Evolutionary conservation across 1,140 invertebrate genomes (phyloP).

Genomic region (Cylas formicarius): DNA sequence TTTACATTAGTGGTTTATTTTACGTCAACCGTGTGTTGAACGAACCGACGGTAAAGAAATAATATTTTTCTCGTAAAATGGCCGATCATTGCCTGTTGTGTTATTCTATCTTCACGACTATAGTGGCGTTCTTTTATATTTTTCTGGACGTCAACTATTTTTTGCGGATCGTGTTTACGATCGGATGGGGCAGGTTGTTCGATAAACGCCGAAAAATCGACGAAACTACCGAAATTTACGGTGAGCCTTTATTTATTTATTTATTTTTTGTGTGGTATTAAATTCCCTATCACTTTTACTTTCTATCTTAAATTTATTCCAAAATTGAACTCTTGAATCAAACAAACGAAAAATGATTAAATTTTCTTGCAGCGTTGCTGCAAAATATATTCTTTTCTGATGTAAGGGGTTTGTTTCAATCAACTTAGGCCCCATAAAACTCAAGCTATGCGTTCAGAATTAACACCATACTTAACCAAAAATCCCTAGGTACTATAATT

Average conservation of each 20-base stretch:
- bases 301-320: background rate
- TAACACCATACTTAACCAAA: too few species aligned
- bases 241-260: constrained; percentile 43
- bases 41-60: too few species aligned
- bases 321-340: too few species aligned
- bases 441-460: too few species aligned
- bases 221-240: constrained; percentile 62
- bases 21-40: too few species aligned
- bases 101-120: constrained; percentile 19
- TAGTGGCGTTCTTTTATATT: constrained; percentile 55
- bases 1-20: too few species aligned
- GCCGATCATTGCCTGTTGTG: constrained; percentile 10
- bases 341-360: too few species aligned
- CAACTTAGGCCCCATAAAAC: background rate
- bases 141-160: constrained; percentile 75
- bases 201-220: constrained; percentile 60
- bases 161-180: constrained; percentile 55
- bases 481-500: too few species aligned
- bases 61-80: constrained; percentile 7
- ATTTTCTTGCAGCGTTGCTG: background rate
- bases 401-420: background rate
- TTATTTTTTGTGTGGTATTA: constrained; percentile 2
- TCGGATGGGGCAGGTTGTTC: constrained; percentile 56
- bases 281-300: background rate
- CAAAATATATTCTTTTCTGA: background rate